These are phyloP conservation scores for Scalopus aquaticus DNA, from an alignment of 2,113 vertebrate genomes.

Conservation along the genomic window DNA sequence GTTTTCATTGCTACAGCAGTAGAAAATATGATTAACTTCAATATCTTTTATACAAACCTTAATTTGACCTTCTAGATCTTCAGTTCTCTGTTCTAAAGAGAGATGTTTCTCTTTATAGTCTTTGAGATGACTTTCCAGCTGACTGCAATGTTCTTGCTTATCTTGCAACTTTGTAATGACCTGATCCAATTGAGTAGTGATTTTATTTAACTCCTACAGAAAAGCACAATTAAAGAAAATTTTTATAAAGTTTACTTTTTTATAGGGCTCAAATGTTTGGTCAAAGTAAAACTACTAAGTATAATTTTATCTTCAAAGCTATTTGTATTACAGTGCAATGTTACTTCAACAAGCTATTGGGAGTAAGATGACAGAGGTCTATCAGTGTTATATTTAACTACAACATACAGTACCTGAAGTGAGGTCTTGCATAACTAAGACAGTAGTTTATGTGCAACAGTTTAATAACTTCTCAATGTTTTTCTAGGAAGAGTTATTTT, in stretches of 20 bases:
- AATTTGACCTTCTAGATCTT: constrained; percentile 90
- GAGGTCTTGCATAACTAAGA: neutral
- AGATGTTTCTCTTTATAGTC: constrained; percentile 93
- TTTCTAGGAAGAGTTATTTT: constrained; percentile 31
- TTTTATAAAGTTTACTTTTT: constrained; percentile 28
- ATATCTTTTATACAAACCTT: constrained; percentile 88
- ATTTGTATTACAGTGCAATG: too few relatives aligned
- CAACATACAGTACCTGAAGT: neutral
- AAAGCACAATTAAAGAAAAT: constrained; percentile 66
- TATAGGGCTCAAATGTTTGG: neutral
- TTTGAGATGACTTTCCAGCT: constrained; percentile 92
- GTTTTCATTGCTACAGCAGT: neutral
- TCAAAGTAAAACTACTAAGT: neutral
- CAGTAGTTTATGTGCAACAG: neutral
- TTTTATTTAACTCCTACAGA: constrained; percentile 93
- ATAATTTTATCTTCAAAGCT: neutral
- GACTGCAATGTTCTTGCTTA: constrained; percentile 91
- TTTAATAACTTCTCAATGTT: neutral
- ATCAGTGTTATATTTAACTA: neutral
- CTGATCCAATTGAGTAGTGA: constrained; percentile 90
- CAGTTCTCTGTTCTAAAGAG: constrained; percentile 91
- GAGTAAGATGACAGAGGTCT: constrained; percentile 17
- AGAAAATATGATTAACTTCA: constrained; percentile 3
- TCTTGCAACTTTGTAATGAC: constrained; percentile 89
- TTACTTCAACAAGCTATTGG: neutral